These are phyloP conservation scores for Temnothorax ravouxi DNA, from an alignment of 2,888 invertebrate genomes.

Conservation along the genomic window DNA sequence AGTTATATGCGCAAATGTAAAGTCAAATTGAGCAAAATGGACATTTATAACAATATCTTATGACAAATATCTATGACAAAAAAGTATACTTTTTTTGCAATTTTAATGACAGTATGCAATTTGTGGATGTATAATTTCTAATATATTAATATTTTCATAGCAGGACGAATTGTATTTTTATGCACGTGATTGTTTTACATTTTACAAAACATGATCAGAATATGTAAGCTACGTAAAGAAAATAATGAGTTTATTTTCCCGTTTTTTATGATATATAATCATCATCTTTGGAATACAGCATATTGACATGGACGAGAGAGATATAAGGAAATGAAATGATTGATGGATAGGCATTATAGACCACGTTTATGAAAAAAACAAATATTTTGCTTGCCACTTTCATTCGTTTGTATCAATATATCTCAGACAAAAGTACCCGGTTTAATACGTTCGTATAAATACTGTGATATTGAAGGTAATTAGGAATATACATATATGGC, in stretches of 20 bases:
- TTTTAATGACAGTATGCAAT: slow-evolving; percentile 21
- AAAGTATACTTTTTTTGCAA: slow-evolving; percentile 29
- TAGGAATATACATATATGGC: slow-evolving; percentile 84
- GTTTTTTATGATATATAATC: neutral
- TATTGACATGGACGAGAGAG: slow-evolving; percentile 9
- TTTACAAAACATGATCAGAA: neutral
- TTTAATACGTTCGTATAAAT: slow-evolving; percentile 85
- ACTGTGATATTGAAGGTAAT: slow-evolving; percentile 86
- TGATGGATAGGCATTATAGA: slow-evolving; percentile 70
- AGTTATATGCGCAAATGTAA: neutral
- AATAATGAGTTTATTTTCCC: neutral
- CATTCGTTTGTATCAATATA: slow-evolving; percentile 78
- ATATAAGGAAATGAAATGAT: slow-evolving; percentile 57
- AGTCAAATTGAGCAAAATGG: slow-evolving; percentile 4
- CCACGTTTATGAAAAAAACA: slow-evolving; percentile 63
- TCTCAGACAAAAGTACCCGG: slow-evolving; percentile 79
- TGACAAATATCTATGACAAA: neutral
- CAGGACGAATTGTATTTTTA: neutral
- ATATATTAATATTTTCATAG: neutral
- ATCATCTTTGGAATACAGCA: slow-evolving; percentile 7
- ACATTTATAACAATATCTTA: neutral
- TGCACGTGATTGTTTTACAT: slow-evolving; percentile 1
- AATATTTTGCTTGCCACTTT: slow-evolving; percentile 83
- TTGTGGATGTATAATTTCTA: neutral
- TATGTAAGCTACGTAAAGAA: neutral